Base-by-base conservation (phyloP, 2,797 vertebrate genomes). In the Notolepis coatsorum region DNA sequence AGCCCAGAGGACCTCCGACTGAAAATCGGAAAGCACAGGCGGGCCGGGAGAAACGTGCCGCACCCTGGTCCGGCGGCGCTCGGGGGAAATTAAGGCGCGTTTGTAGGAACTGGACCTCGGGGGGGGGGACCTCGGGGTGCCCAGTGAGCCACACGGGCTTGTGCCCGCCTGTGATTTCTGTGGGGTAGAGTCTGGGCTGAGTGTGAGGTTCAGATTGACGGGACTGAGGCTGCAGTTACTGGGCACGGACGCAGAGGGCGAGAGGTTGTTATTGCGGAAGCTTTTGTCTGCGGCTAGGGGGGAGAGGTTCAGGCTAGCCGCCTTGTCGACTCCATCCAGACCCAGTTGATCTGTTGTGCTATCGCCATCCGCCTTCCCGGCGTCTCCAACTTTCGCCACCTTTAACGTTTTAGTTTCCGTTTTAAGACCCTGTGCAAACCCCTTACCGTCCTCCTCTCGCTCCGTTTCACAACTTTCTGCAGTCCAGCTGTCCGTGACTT, bases 1-100 rank as follows among this genome's bases (percentile, higher is more conserved):
- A 0, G 92, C 93, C 89, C 86, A 91, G 43, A 94, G 89, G 62
- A 94, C 91, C 82, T 94, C 92, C 0, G 89, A 88, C 81, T 94
- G 93, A 65, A 94, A 93, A 80, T 93, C 93, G 0, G 91, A 88
- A 45, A 94, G 82, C 4, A 75, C 56, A 47, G 88, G 89, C 65
- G 88, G 71, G 49, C 90, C 89, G 38, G 75, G 66, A 63, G 55
- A 60, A 17, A 65, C 23, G 31, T 49, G 24, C 2, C 48, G 61
- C 49, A 61, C 65, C 46, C 52, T 51, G 47, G 70, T 68, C 59
- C 73, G 77, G 62, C 64, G 80, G 74, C 81, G 82, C 77, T 81
- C 85, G 18, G 71, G 75, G 70, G 74, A 80, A 69, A 51, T 84
- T 86, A 91, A 90, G 88, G 89, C 84, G 84, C 82, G 86, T 68